Base-by-base conservation (phyloP, 2,888 invertebrate genomes). In the Callosobruchus maculatus region DNA sequence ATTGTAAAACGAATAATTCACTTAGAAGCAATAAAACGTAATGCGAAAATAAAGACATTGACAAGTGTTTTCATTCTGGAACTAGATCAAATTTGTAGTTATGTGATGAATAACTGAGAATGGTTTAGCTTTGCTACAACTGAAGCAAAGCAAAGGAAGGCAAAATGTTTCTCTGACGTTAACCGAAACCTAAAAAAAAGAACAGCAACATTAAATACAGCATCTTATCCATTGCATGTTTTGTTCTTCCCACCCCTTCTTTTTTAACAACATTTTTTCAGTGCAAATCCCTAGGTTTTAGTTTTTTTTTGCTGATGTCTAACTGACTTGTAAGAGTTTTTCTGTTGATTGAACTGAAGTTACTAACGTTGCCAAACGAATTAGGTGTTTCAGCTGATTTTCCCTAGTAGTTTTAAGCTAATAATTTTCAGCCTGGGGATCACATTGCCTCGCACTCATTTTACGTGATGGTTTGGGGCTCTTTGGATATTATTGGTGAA, bases 401-500 rank as follows among this genome's bases (percentile, higher is more conserved):
- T 75, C 49, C 49, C 13, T 22, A 5, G 70, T 68, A 71, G 73
- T 74, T 74, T 74, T 49, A 69, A 20, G 30, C 68, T 72, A 70
- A 72, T 74, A 73, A 76, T 74, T 75, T 76, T 79, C 83, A 83
- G 83, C 84, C 84, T 84, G 83, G 83, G n/a, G 81, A 79, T 79
- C 84, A 83, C 83, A 83, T 83, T 84, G 84, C 83, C 82, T 49
- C 49, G 49, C 4, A 49, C 13, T 49, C 49, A 49, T 49, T 49
- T 49, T 26, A 26, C 49, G 18, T 49, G 7, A 13, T 49, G 49
- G 18, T 2, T 26, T 7, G 13, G 49, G 49, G 49, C 13, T 49
- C 9, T 5, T 13, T 18, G 7, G 13, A 49, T 7, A 7, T 49
- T 49, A 13, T 18, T 49, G 49, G 49, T 49, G 49, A 49, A 49